A percentile compares a stretch with the other conserved stretches of the same genome.
These are phyloP conservation scores for Campoplex nolae DNA, from an alignment of 2,888 invertebrate species.

Conservation along the genomic window DNA sequence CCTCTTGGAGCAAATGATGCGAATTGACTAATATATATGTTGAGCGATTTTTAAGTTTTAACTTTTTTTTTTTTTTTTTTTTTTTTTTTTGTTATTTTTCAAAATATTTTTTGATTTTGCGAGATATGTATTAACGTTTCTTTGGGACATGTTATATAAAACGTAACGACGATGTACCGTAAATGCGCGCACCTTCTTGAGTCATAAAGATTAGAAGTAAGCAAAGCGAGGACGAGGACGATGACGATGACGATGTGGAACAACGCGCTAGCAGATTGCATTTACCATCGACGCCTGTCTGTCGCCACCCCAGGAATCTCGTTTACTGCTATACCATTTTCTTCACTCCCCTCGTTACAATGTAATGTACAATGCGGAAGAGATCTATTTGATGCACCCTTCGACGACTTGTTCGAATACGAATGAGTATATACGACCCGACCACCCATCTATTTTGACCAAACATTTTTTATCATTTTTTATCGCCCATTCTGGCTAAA, in stretches of 20 bases:
- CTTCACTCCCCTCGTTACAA: conserved; percentile 7
- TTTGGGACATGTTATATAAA: background rate
- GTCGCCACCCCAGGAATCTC: conserved; percentile 63
- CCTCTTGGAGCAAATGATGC: no score
- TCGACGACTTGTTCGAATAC: background rate
- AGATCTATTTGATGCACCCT: background rate
- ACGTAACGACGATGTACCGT: background rate
- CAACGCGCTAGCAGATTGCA: conserved; percentile 58
- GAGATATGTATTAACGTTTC: background rate
- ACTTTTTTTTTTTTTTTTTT: no score
- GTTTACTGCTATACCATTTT: conserved; percentile 47
- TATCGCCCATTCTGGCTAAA: background rate
- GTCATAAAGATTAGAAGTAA: conserved; percentile 10
- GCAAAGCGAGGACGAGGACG: conserved; percentile 35
- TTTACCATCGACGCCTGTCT: conserved; percentile 65
- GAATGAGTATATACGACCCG: background rate
- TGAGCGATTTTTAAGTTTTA: no score
- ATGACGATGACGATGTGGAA: conserved; percentile 57
- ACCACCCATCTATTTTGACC: background rate
- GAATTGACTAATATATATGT: no score
- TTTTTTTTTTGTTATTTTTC: no score
- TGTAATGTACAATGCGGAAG: conserved; percentile 41
- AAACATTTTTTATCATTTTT: background rate
- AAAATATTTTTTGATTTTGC: background rate
- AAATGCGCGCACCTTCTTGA: conserved; percentile 49